Conservation (phyloP, 2,797 vertebrate species). For the Okamejei kenojei region DNA sequence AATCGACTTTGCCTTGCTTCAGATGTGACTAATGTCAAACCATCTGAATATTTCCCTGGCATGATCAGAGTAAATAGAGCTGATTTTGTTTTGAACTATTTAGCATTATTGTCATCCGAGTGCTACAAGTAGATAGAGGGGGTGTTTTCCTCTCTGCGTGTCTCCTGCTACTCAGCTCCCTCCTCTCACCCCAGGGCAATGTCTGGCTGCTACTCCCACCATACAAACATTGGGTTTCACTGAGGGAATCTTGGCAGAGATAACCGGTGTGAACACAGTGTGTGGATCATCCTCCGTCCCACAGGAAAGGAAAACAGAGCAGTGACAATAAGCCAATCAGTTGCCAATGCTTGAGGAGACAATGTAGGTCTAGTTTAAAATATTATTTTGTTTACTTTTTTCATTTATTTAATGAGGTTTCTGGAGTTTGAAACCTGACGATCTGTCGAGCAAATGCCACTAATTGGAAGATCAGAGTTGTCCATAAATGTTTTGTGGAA, state of each 20-base stretch:
- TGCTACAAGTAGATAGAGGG: neutral
- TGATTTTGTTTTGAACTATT: neutral
- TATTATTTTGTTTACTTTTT: constrained; percentile 1
- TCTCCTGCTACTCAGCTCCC: neutral
- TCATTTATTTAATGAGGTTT: neutral
- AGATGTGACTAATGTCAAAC: neutral
- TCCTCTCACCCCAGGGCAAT: neutral
- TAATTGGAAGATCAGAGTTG: neutral
- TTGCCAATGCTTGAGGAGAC: neutral
- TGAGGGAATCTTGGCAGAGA: neutral
- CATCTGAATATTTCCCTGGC: neutral
- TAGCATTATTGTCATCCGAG: neutral
- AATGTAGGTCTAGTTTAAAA: neutral
- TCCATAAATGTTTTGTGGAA: neutral
- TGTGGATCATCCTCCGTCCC: neutral
- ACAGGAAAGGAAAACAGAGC: neutral
- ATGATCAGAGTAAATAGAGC: neutral
- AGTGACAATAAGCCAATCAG: neutral
- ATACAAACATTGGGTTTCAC: neutral
- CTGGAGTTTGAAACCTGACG: neutral
- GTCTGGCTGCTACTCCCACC: neutral
- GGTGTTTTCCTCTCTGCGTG: too few species aligned
- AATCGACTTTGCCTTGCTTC: neutral
- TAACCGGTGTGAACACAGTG: neutral
- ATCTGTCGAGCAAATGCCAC: neutral